Evolutionary conservation across 2,797 vertebrate species (phyloP).

Genomic region (Oreochromis mossambicus): DNA sequence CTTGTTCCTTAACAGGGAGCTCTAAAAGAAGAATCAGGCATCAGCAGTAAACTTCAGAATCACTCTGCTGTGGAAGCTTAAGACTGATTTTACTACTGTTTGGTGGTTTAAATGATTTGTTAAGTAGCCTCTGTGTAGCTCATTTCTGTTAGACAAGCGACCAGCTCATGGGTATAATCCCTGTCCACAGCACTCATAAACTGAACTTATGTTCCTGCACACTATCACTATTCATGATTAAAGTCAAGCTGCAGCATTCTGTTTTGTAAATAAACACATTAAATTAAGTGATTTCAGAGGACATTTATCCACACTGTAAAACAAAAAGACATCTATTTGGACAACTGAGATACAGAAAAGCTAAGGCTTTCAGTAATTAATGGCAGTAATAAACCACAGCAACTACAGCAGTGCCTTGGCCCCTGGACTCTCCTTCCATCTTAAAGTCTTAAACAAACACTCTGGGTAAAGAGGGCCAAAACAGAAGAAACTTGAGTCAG

Average conservation of each 20-base stretch:
- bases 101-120: not conserved
- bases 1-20: not conserved
- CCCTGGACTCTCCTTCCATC: not conserved
- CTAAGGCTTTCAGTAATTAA: not conserved
- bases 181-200: not conserved
- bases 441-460: not conserved
- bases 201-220: not conserved
- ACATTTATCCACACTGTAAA: not conserved
- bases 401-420: not conserved
- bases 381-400: not conserved
- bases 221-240: not conserved
- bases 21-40: not conserved
- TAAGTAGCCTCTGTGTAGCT: not conserved
- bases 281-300: not conserved
- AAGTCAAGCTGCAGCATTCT: not conserved
- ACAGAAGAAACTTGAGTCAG: not conserved
- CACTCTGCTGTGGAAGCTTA: not conserved
- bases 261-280: not conserved
- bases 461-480: not conserved
- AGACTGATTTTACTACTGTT: not conserved
- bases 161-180: not conserved
- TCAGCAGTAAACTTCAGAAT: not conserved
- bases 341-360: not conserved
- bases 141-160: not conserved
- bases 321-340: not conserved